Evolutionary conservation across 92 coral and sea anemone species (phyloP), one percentile per base, ranked within the genome.

Genomic region (Epizoanthus scotinus): DNA sequence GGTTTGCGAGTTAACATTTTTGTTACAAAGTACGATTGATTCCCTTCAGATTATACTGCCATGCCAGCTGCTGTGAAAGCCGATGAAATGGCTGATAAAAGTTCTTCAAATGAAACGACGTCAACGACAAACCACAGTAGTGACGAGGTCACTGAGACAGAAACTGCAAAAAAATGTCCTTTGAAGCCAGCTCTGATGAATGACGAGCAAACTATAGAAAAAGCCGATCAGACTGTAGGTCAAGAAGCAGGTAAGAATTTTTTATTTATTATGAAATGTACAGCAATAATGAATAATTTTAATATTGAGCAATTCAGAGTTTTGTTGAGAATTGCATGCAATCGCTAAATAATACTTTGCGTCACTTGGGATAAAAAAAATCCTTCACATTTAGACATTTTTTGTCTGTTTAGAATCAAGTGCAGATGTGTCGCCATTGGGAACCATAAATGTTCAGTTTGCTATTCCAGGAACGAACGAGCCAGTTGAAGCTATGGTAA

Each of bases 401-500:
- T 40, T 7, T 31, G 47, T 22, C 38, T 75, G 24, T 60, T 13
- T 28, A 75, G 81, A 75, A 36, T 19, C 54, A 47, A 15, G 42
- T 34, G 25, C 69, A 59, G 81, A 75, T 13, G 40, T 59, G 7
- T 6, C 81, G 14, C 96, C 90, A 2, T 19, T 89, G 53, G 97
- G 97, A 63, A 93, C 93, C 34, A 89, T 93, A 10, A 93, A 87
- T 70, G 61, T 95, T 17, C 89, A 91, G 24, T 91, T 95, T 84
- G 18, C 89, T 25, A 87, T 95, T 60, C 99, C 99, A 62, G 99
- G 99, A 22, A 89, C 91, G 10, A 95, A 78, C 81, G 99, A 95
- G 85, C 90, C 95, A 26, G 86, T 95, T 4, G 61, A 91, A 25
- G 94, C 91, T 13, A 90, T 91, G 86, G 99, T 95, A 84, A 83